Percentiles rank a stretch among this genome's conserved stretches.
Conservation (phyloP, 2,113 vertebrate genomes). For the Pao palembangensis region DNA sequence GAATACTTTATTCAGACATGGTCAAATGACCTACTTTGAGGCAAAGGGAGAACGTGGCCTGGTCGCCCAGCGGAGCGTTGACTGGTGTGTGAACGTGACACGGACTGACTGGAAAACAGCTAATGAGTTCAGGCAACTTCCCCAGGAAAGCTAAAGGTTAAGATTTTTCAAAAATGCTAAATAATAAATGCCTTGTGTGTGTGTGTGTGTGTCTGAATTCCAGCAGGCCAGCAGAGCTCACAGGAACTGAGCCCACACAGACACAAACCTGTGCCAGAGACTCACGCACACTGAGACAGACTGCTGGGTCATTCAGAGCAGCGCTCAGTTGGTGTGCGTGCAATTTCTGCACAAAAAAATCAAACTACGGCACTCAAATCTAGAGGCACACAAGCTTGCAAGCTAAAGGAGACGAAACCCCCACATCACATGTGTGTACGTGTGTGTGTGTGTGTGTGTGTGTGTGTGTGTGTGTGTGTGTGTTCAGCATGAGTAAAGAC, state of each 20-base stretch:
- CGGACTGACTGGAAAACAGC: slow-evolving; percentile 15
- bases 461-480: slow-evolving; percentile 9
- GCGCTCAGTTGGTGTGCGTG: slow-evolving; percentile 1
- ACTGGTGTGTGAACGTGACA: slow-evolving; percentile 3
- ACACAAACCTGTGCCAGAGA: slow-evolving; percentile 53
- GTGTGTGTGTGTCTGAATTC: slow-evolving; percentile 44
- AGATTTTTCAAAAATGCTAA: slow-evolving; percentile 14
- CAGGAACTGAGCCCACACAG: slow-evolving; percentile 55
- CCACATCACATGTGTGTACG: slow-evolving; percentile 5
- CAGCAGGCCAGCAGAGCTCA: slow-evolving; percentile 46
- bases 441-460: slow-evolving; percentile 16
- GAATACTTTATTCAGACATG: neutral
- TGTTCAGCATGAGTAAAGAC: slow-evolving; percentile 12
- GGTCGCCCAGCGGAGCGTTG: neutral
- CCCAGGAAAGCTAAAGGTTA: slow-evolving; percentile 32
- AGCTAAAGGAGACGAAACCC: slow-evolving; percentile 1
- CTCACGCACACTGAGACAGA: slow-evolving; percentile 23
- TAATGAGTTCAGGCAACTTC: slow-evolving; percentile 23
- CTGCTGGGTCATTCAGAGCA: slow-evolving; percentile 38
- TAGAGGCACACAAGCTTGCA: no score
- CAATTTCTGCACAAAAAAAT: slow-evolving; percentile 1
- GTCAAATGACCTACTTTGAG: neutral
- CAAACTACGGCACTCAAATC: neutral
- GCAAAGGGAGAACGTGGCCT: neutral
- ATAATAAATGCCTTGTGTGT: slow-evolving; percentile 42